Evolutionary conservation across 2,888 invertebrate species (phyloP), one percentile per base, ranked within the genome.

Genomic region (Clostera curtula): DNA sequence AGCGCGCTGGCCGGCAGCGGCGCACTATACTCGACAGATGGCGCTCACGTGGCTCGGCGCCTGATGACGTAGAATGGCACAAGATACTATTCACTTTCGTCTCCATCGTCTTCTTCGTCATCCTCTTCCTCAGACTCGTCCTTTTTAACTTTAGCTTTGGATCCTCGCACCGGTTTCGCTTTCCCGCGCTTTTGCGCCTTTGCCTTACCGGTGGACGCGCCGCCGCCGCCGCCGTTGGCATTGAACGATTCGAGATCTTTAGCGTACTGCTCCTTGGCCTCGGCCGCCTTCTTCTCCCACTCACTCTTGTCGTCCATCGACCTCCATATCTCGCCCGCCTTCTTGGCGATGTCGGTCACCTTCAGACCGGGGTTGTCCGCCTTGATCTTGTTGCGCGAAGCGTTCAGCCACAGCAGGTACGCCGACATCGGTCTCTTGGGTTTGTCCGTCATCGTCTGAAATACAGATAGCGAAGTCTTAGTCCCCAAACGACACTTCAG

Each of bases 241-340:
- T 90, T 89, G 60, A 93, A 97, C 55, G 92, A 92, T 54, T 91
- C 90, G 87, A 96, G 91, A 12, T 91, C 92, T 46, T 87, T 87
- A 19, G 87, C 87, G 62, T 96, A 97, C 30, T 92, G 90, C 60
- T 92, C 91, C 74, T 95, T 96, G 31, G 90, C 90, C 60, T 90
- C 89, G 12, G 87, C 89, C 2, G 93, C 93, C 69, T 92, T 92
- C 37, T 88, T 87, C 53, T 96, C 95, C 92, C 93, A 96, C 79
- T 94, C 91, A 89, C 89, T 86, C 80, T 93, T 95, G 51, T 93
- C 92, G 44, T 89, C 89, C 53, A 96, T 72, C 39, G 88, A 90
- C 49, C 91, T 90, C 97, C 97, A 97, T 79, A 93, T 79, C 76
- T 96, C 95, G 16, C 96, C 96, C 16, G 90, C 96, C 57, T 92